Base-by-base conservation (phyloP, 1,140 invertebrate species). In the Ruditapes philippinarum region DNA sequence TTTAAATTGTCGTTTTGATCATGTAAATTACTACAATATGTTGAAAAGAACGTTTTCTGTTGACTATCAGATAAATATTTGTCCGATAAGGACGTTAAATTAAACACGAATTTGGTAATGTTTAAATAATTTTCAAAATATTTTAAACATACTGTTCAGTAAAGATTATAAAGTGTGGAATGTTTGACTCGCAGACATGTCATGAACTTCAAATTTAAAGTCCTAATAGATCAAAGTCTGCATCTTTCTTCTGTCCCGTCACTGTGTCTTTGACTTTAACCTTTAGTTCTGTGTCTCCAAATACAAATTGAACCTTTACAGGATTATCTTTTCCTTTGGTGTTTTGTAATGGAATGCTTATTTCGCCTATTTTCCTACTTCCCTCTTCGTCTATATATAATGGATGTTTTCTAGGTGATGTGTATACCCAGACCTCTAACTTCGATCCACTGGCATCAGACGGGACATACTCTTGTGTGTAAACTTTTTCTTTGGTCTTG, bases 391-490 rank as follows among this genome's bases (percentile, higher is more conserved):
- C 74, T 7, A 80, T n/a, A 80, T 68, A 80, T 38, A 42, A 12
- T 7, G 85, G 85, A 25, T 70, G 28, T 68, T 12, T 12, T 11
- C 62, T 28, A 0, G 31, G 38, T 17, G 85, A 68, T 5, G 85
- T 80, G 45, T 62, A 80, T 28, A 88, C 76, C 9, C 60, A 38
- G 12, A 88, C 38, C 19, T 68, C 28, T 36, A 88, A 25, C 19
- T 22, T 38, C 0, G 60, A 28, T 22, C 28, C 57, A 19, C 42
- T 54, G 60, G n/a, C 25, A 17, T 68, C 62, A 25, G 60, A 68
- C 0, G 85, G 74, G 5, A 88, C 85, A 28, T 88, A 88, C 33
- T 79, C 85, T 28, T 80, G 74, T 5, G 73, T 54, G 17, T 33
- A 45, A 3, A 78, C 76, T 2, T 33, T 68, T 54, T 79, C 85